A percentile compares a stretch with the other conserved stretches of the same genome.
Evolutionary conservation across 2,113 vertebrate species (phyloP).

Genomic region (Tachuris rubrigastra): DNA sequence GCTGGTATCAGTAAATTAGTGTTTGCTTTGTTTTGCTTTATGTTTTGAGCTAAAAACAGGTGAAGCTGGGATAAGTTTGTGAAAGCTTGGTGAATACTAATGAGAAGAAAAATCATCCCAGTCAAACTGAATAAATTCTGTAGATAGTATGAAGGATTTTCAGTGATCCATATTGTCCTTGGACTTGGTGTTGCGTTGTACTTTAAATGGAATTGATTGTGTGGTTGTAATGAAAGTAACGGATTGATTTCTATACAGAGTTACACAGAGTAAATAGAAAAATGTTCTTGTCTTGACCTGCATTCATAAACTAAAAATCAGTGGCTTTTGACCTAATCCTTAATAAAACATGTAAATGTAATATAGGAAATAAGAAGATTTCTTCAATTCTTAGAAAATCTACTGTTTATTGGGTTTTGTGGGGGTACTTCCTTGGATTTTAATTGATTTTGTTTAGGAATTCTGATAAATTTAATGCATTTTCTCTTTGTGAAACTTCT

Average conservation of each 20-base stretch:
- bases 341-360: slow-evolving; percentile 70
- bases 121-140: slow-evolving; percentile 40
- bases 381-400: slow-evolving; percentile 50
- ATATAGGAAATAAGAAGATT: slow-evolving; percentile 22
- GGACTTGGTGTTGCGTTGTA: slow-evolving; percentile 78
- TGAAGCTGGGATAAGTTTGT: not conserved
- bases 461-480: not conserved
- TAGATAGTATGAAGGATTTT: slow-evolving; percentile 54
- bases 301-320: slow-evolving; percentile 71
- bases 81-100: slow-evolving; percentile 46
- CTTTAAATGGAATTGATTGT: slow-evolving; percentile 84
- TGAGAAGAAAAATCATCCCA: slow-evolving; percentile 59
- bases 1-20: not conserved
- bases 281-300: slow-evolving; percentile 78
- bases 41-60: not conserved
- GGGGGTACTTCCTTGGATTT: not conserved
- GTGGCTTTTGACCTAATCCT: slow-evolving; percentile 67
- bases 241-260: slow-evolving; percentile 80
- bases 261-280: slow-evolving; percentile 80
- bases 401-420: not conserved
- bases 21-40: not conserved
- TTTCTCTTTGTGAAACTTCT: not conserved
- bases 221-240: slow-evolving; percentile 82
- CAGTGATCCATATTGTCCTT: slow-evolving; percentile 76
- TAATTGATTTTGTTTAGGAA: not conserved